Conservation (phyloP, 2,113 vertebrate genomes). For the Vidua chalybeata region DNA sequence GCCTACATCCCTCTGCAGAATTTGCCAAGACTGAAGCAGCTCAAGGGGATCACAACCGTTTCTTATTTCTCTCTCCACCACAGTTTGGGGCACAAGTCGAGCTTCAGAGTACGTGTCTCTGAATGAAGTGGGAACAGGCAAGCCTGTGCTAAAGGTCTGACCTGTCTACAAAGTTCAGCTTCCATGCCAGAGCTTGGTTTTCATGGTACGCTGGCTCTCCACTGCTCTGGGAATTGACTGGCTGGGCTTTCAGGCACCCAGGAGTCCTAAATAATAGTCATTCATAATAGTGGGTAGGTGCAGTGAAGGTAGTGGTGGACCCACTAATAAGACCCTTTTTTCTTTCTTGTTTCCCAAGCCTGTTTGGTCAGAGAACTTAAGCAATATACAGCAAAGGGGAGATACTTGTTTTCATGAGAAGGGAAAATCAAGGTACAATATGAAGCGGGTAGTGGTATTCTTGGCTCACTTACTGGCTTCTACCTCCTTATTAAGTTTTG, state of each 20-base stretch:
- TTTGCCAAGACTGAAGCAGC: slow-evolving; percentile 24
- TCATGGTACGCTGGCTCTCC: not conserved
- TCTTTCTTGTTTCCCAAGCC: not conserved
- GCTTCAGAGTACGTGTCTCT: not conserved
- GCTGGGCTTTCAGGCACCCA: not conserved
- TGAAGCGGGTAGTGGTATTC: not conserved
- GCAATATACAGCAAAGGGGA: not conserved
- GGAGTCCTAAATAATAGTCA: not conserved
- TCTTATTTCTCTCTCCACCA: not conserved
- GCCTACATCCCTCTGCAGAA: not conserved
- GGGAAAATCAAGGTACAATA: not conserved
- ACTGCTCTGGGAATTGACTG: not conserved
- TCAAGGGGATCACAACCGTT: not conserved
- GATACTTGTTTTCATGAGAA: not conserved
- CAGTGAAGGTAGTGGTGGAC: not conserved
- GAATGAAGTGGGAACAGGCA: not conserved
- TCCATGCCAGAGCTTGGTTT: not conserved
- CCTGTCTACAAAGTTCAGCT: not conserved
- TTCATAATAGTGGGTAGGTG: not conserved
- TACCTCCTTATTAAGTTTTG: not conserved
- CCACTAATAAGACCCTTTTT: not conserved
- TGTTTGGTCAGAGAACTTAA: not conserved
- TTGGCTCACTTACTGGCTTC: not conserved
- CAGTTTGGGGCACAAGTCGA: not conserved
- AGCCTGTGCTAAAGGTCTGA: not conserved